Evolutionary conservation across 2,888 invertebrate species (phyloP).

Genomic region (Synanthedon andrenaeformis): DNA sequence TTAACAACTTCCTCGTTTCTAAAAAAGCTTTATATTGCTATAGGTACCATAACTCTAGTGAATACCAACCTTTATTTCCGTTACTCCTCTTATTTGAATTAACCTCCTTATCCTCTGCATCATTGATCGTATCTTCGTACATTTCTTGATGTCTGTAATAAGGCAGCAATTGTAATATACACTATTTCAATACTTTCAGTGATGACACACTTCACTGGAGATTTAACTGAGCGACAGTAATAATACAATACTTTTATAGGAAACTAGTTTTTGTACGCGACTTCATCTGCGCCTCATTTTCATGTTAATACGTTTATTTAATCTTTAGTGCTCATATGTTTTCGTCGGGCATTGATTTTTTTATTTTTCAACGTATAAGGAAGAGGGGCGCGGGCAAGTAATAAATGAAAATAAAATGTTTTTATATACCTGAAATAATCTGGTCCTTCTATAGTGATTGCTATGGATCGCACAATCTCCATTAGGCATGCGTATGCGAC

Average conservation of each 20-base stretch:
- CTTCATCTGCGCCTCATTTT: too few relatives aligned
- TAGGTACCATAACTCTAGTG: neutral
- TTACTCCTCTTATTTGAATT: slow-evolving; percentile 42
- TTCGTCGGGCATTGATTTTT: too few relatives aligned
- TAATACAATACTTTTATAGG: neutral
- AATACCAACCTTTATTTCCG: slow-evolving; percentile 31
- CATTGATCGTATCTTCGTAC: slow-evolving; percentile 49
- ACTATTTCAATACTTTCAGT: neutral
- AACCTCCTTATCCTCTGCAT: slow-evolving; percentile 46
- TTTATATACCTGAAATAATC: slow-evolving; percentile 51
- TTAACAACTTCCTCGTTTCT: neutral
- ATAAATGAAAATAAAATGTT: too few relatives aligned
- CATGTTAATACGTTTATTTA: too few relatives aligned
- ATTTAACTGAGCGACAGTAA: neutral
- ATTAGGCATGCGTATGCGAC: slow-evolving; percentile 94
- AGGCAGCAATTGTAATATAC: neutral
- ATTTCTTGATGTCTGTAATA: slow-evolving; percentile 46
- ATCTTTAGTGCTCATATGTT: too few relatives aligned
- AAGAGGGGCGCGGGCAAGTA: too few relatives aligned
- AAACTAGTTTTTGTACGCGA: too few relatives aligned
- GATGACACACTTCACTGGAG: too few relatives aligned
- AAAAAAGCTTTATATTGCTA: too few relatives aligned
- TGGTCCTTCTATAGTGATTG: slow-evolving; percentile 76
- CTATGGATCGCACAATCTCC: slow-evolving; percentile 90
- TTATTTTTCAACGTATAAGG: too few relatives aligned